Evolutionary conservation across 1,140 invertebrate genomes (phyloP).

Genomic region (Orchestia grillus): DNA sequence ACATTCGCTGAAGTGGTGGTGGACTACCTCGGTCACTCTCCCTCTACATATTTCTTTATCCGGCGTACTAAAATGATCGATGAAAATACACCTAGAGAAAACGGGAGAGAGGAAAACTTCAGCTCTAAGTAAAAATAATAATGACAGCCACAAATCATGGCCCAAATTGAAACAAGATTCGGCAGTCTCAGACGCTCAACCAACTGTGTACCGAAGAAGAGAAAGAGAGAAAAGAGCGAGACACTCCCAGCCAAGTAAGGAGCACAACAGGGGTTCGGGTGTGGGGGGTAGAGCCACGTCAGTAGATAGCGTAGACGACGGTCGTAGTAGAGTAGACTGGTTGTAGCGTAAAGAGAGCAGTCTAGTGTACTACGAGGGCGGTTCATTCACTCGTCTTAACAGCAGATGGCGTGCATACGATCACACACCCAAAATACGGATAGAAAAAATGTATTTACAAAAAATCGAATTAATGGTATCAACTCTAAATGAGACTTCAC

Average conservation of each 20-base stretch:
- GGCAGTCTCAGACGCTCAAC: background rate
- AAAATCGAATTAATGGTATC: background rate
- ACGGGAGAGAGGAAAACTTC: background rate
- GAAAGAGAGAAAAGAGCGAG: background rate
- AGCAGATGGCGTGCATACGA: background rate
- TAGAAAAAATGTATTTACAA: background rate
- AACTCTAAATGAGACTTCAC: background rate
- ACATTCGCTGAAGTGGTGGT: background rate
- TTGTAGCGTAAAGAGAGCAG: constrained; percentile 42
- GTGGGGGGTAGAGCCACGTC: background rate
- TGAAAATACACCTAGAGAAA: background rate
- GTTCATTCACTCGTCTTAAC: background rate
- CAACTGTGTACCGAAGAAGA: background rate
- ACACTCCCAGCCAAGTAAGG: background rate
- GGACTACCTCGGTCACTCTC: background rate
- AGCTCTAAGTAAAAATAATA: background rate
- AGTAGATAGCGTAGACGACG: background rate
- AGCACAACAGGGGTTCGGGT: background rate
- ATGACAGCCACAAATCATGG: background rate
- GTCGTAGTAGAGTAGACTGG: constrained; percentile 33
- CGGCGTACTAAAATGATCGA: background rate
- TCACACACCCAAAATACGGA: background rate
- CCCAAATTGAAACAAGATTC: background rate
- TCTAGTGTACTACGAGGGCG: background rate
- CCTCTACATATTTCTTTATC: no score